These are phyloP conservation scores for Ptychoptera contaminata DNA, from an alignment of 2,888 invertebrate species.

Conservation along the genomic window DNA sequence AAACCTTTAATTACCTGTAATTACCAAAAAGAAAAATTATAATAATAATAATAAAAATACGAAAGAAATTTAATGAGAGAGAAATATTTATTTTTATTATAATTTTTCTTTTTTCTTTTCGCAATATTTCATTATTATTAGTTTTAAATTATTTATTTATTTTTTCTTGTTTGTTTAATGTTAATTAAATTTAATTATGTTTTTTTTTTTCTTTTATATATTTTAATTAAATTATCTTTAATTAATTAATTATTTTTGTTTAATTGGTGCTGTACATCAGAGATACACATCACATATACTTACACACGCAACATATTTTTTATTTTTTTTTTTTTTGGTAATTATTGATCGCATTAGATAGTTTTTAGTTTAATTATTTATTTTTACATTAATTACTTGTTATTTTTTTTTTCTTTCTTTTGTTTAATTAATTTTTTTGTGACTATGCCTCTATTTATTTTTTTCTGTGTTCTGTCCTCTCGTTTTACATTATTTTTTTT, in stretches of 20 bases:
- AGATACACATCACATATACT: not conserved
- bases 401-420: not conserved
- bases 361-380: not conserved
- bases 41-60: not conserved
- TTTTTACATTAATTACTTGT: conserved; percentile 1
- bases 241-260: too few species aligned
- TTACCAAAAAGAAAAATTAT: not conserved
- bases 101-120: conserved; percentile 4
- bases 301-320: too few species aligned
- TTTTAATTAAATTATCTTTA: conserved; percentile 1
- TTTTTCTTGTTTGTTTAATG: conserved; percentile 3
- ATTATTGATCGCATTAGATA: too few species aligned
- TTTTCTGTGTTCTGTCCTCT: not conserved
- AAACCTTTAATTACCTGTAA: not conserved
- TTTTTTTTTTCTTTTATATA: conserved; percentile 3
- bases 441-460: not conserved
- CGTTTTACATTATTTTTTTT: not conserved
- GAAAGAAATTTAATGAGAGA: conserved; percentile 6
- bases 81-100: conserved; percentile 7
- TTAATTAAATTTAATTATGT: too few species aligned
- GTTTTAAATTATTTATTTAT: not conserved
- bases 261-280: conserved; percentile 8
- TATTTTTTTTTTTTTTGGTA: too few species aligned
- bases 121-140: conserved; percentile 4
- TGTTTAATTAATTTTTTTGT: not conserved